Evolutionary conservation across 2,113 vertebrate genomes (phyloP).

Genomic region (Diadophis punctatus): DNA sequence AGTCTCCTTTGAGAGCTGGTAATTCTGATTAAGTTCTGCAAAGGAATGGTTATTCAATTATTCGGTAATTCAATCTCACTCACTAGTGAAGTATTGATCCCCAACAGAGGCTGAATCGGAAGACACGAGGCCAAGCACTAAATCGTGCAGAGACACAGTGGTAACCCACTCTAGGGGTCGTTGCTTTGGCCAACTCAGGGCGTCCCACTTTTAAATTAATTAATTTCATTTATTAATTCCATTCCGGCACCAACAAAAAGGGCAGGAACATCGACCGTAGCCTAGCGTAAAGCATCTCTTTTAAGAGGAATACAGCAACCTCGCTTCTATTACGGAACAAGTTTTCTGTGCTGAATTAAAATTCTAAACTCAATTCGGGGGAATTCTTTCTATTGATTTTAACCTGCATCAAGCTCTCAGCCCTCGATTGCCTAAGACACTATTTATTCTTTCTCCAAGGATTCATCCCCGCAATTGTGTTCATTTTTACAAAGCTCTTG

Average conservation of each 20-base stretch:
- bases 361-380: neutral
- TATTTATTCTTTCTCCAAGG: neutral
- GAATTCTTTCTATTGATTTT: neutral
- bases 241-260: neutral
- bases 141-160: neutral
- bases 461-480: neutral
- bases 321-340: neutral
- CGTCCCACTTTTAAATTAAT: neutral
- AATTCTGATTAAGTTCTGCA: neutral
- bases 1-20: neutral
- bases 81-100: neutral
- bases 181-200: neutral
- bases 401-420: neutral
- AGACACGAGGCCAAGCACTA: neutral
- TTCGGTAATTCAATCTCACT: neutral
- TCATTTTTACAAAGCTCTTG: neutral
- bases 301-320: neutral
- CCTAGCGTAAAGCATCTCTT: neutral
- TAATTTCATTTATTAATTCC: neutral
- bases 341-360: neutral
- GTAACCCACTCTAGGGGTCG: too few relatives aligned
- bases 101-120: neutral
- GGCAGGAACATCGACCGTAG: neutral
- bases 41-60: neutral
- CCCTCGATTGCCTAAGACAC: neutral